Conservation (phyloP, 35 echinoderm and acorn worm species). For the Holothuria glaberrima region DNA sequence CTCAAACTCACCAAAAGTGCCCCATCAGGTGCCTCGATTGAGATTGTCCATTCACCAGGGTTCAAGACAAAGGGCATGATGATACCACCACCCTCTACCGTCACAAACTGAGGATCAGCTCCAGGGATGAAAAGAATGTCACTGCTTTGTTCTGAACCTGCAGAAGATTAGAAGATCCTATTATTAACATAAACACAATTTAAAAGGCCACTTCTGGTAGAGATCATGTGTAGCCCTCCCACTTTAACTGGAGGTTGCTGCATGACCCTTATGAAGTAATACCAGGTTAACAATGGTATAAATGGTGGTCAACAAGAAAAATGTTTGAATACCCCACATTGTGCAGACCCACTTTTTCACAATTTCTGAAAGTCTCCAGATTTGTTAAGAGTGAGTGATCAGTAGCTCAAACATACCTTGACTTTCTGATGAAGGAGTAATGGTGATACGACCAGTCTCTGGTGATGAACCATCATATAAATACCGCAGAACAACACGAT, state of each 20-base stretch:
- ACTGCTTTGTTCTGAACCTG: constrained; percentile 83
- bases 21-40: constrained; percentile 86
- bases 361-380: neutral
- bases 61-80: constrained; percentile 92
- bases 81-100: constrained; percentile 78
- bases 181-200: neutral
- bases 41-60: constrained; percentile 73
- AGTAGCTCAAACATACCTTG: constrained; percentile 58
- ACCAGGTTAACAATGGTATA: too few species aligned
- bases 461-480: constrained; percentile 61
- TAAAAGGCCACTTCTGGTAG: too few species aligned
- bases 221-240: too few species aligned
- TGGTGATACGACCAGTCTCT: constrained; percentile 67
- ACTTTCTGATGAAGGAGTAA: constrained; percentile 61
- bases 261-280: too few species aligned
- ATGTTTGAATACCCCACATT: too few species aligned
- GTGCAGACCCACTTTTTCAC: neutral
- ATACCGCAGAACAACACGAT: constrained; percentile 90
- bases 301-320: too few species aligned
- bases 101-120: constrained; percentile 81
- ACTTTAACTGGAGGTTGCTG: too few species aligned
- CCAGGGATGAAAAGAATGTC: constrained; percentile 71
- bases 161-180: neutral
- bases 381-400: too few species aligned
- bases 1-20: constrained; percentile 74